Conservation (phyloP, 2,113 vertebrate species). For the Sinocyclocheilus grahami region DNA sequence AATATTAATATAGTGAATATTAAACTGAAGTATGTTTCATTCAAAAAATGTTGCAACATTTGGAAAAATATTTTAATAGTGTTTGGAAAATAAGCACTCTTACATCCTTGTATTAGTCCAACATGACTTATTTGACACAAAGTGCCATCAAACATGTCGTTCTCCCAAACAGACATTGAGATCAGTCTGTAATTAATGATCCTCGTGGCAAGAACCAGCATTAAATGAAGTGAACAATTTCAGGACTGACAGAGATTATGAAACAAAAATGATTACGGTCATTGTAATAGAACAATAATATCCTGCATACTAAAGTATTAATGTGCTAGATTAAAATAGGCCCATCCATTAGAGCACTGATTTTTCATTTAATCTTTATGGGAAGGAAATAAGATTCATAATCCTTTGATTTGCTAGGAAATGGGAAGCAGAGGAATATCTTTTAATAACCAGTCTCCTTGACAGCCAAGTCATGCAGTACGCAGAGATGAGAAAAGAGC, state of each 20-base stretch:
- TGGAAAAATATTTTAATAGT: background rate
- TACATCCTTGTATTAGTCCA: background rate
- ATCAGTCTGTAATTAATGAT: conserved; percentile 70
- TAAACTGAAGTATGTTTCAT: background rate
- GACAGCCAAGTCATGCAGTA: conserved; percentile 47
- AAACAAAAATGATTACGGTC: conserved; percentile 84
- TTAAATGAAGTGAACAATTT: conserved; percentile 77
- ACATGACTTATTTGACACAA: background rate
- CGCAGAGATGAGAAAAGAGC: conserved; percentile 30
- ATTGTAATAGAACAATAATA: conserved; percentile 85
- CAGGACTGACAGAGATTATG: conserved; percentile 81
- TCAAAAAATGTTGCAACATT: background rate
- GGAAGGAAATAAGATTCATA: conserved; percentile 82
- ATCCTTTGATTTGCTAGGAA: conserved; percentile 77
- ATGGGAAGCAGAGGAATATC: conserved; percentile 73
- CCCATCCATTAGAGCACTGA: conserved; percentile 81
- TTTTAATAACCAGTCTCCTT: conserved; percentile 75
- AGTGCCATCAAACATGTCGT: background rate
- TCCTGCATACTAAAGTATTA: conserved; percentile 84
- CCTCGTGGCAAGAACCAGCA: conserved; percentile 65
- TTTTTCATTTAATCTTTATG: conserved; percentile 79
- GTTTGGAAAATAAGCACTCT: background rate
- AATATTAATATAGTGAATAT: background rate
- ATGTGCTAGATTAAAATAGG: conserved; percentile 83
- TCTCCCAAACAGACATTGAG: conserved; percentile 41